Evolutionary conservation across 2,113 vertebrate genomes (phyloP).

Genomic region (Aegithalos caudatus): DNA sequence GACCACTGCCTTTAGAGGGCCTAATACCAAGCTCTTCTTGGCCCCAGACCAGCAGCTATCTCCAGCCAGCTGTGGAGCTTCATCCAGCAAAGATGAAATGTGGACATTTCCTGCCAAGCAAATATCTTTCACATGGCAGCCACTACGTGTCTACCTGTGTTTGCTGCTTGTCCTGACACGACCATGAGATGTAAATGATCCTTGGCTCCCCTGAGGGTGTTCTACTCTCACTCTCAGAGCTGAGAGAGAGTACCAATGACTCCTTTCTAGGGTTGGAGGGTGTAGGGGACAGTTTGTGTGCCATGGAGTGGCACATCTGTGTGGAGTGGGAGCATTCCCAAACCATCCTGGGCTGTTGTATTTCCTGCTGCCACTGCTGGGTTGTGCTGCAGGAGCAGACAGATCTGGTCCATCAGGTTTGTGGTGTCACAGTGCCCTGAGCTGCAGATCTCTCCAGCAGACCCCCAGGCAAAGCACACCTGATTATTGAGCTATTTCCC

Average conservation of each 20-base stretch:
- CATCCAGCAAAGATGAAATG: neutral
- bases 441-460: neutral
- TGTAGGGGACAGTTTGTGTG: neutral
- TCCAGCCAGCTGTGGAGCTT: neutral
- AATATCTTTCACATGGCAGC: neutral
- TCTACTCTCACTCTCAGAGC: fast-evolving
- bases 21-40: neutral
- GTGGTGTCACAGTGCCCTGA: neutral
- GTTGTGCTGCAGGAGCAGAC: neutral
- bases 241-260: neutral
- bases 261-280: neutral
- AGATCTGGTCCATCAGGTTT: neutral
- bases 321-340: neutral
- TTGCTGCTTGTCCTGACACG: neutral
- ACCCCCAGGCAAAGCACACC: neutral
- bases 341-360: fast-evolving
- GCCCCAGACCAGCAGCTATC: neutral
- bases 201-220: neutral
- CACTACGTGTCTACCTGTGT: neutral
- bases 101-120: neutral
- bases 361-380: fast-evolving
- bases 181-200: neutral
- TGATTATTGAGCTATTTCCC: neutral
- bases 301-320: neutral
- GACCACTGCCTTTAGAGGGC: neutral